These are phyloP conservation scores for Camponotus vicinus DNA, from an alignment of 1,140 invertebrate genomes.

Conservation along the genomic window DNA sequence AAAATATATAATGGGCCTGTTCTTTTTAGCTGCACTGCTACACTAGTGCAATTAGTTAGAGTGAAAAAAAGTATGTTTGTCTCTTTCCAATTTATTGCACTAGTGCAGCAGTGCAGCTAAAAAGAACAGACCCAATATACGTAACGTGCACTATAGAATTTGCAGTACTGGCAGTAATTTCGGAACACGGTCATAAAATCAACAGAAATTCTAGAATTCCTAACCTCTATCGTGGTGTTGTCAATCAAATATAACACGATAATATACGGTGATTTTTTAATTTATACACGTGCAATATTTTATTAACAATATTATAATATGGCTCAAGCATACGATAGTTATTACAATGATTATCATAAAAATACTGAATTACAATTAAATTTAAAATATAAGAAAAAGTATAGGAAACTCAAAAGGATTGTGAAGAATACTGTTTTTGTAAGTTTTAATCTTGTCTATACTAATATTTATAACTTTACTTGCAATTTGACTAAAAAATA, in stretches of 20 bases:
- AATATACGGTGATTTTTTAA: not conserved
- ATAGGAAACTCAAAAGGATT: conserved; percentile 85
- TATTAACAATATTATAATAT: conserved; percentile 66
- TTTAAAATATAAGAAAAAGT: conserved; percentile 87
- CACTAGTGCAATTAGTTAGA: too few species aligned
- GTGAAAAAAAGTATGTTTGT: too few species aligned
- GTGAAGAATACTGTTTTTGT: conserved; percentile 87
- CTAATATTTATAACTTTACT: not conserved
- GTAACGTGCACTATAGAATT: too few species aligned
- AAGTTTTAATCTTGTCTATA: conserved; percentile 73
- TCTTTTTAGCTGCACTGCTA: too few species aligned
- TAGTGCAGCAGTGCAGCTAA: too few species aligned
- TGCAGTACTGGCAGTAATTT: too few species aligned
- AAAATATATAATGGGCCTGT: too few species aligned
- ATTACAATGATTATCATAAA: conserved; percentile 81
- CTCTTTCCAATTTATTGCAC: too few species aligned
- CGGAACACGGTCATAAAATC: not conserved
- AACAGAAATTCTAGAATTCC: not conserved
- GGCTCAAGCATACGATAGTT: conserved; percentile 79
- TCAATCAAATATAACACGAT: not conserved
- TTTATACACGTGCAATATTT: not conserved
- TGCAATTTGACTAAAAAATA: not conserved
- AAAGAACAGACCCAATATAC: too few species aligned
- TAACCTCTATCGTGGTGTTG: not conserved
- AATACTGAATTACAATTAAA: conserved; percentile 82